phyloP scores from a whole-genome alignment of 2,113 vertebrate genomes.

The Cyprinus carpio region DNA sequence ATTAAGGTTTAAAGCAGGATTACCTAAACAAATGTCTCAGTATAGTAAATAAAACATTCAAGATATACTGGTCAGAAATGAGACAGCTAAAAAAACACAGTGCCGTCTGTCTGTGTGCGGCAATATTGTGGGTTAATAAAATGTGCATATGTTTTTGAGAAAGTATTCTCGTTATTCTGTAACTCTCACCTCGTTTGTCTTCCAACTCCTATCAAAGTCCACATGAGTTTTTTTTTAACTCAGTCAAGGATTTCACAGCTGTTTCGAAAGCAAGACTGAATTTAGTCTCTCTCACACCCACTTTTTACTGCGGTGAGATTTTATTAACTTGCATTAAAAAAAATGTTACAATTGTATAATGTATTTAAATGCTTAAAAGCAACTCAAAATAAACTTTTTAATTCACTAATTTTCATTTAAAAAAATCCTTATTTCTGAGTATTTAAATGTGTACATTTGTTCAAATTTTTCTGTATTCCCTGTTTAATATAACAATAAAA shows the following conservation, averaged over 20 bases:
- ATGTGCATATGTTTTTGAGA: background rate
- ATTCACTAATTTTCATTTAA: background rate
- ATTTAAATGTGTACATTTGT: background rate
- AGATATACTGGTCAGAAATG: slow-evolving; percentile 39
- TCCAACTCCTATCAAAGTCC: slow-evolving; percentile 75
- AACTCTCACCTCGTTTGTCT: slow-evolving; percentile 55
- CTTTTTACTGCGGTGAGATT: background rate
- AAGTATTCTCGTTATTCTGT: slow-evolving; percentile 60
- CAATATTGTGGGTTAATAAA: slow-evolving; percentile 1
- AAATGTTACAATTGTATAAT: background rate
- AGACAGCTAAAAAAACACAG: slow-evolving; percentile 7
- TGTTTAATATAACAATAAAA: no score
- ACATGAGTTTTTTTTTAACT: slow-evolving; percentile 38
- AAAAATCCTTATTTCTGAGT: no score
- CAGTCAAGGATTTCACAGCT: slow-evolving; percentile 60
- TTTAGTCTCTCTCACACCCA: background rate
- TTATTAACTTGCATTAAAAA: background rate
- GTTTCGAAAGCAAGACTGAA: slow-evolving; percentile 63
- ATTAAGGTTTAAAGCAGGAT: background rate
- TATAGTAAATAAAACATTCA: background rate
- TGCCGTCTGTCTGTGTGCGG: slow-evolving; percentile 10
- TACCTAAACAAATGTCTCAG: background rate
- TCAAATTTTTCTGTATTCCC: no score
- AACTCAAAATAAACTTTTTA: no score
- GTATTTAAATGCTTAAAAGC: no score